phyloP scores from a whole-genome alignment of 2,888 invertebrate species.

The Erannis defoliaria region DNA sequence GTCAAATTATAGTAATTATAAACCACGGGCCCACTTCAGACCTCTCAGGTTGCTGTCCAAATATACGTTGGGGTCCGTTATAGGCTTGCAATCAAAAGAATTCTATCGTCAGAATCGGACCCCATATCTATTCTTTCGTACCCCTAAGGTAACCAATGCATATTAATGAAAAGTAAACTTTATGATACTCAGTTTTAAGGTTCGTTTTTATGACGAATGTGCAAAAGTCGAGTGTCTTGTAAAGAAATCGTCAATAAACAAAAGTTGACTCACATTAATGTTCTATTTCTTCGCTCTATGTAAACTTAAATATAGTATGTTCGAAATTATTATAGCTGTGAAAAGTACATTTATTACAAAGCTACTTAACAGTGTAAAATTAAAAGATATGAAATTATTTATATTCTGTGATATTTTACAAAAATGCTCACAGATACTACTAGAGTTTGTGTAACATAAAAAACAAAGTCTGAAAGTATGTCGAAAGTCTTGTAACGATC shows the following conservation, averaged over 20 bases:
- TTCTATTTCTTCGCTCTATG: conserved; percentile 63
- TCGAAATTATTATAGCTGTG: not conserved
- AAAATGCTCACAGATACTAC: too few species aligned
- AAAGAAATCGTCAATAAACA: conserved; percentile 82
- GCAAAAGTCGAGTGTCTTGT: conserved; percentile 76
- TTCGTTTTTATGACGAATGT: conserved; percentile 43
- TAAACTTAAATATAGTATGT: conserved; percentile 58
- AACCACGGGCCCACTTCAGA: conserved; percentile 80
- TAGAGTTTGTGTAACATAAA: too few species aligned
- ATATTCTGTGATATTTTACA: too few species aligned
- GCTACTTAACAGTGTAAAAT: too few species aligned
- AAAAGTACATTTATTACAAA: not conserved
- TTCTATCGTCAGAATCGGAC: conserved; percentile 75
- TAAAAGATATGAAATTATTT: too few species aligned
- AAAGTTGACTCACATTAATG: conserved; percentile 82
- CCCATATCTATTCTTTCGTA: conserved; percentile 84
- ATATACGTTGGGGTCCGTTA: conserved; percentile 86
- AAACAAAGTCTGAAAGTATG: too few species aligned
- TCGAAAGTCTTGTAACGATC: too few species aligned
- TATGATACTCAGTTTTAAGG: conserved; percentile 36
- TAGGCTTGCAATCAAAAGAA: conserved; percentile 78
- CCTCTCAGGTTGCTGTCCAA: conserved; percentile 85
- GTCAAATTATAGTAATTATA: conserved; percentile 84
- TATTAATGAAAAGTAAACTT: conserved; percentile 45
- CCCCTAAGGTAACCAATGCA: conserved; percentile 62